Base-by-base conservation (phyloP, 2,888 invertebrate species). In the Formica aserva region DNA sequence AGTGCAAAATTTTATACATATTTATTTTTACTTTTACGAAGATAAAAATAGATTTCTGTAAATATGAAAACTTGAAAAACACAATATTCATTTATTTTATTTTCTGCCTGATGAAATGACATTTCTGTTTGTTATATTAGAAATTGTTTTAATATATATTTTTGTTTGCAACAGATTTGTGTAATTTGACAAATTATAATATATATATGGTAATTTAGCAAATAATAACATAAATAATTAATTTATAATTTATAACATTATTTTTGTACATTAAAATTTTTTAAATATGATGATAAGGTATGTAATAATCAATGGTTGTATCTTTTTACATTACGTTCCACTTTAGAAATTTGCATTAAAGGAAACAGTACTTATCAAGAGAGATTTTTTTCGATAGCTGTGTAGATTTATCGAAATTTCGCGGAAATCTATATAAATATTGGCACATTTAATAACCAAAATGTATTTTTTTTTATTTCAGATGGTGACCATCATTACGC, bases 21-120 rank as follows among this genome's bases (percentile, higher is more conserved):
- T 72, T 57, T 72, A 22, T 45, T 57, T 74, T 8, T n/a, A 74
- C 15, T 45, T 45, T 57, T 60, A n/a, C 41, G 5, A 4, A n/a
- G n/a, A 13, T 74, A 29, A 38, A 74, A 57, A 18, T 4, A 57
- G 9, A n/a, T 60, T 11, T 60, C 9, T 60, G 38, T 29, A 74
- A 60, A 60, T 74, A 60, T 60, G 18, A 29, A 72, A 18, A 41
- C 18, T 26, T 41, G n/a, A 57, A 41, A 1, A 52, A 60, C 3
- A 55, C 5, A 35, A 3, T 69, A 60, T 26, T 60, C 8, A n/a
- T 29, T 32, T 29, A 32, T 74, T 18, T 38, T 38, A 45, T 26
- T 57, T 38, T 13, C 41, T 29, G 6, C 18, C 57, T 57, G 26
- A n/a, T 69, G 5, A 15, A 72, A 74, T 5, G 3, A 52, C 11